Base-by-base conservation (phyloP, 2,113 vertebrate species). In the Lathamus discolor region DNA sequence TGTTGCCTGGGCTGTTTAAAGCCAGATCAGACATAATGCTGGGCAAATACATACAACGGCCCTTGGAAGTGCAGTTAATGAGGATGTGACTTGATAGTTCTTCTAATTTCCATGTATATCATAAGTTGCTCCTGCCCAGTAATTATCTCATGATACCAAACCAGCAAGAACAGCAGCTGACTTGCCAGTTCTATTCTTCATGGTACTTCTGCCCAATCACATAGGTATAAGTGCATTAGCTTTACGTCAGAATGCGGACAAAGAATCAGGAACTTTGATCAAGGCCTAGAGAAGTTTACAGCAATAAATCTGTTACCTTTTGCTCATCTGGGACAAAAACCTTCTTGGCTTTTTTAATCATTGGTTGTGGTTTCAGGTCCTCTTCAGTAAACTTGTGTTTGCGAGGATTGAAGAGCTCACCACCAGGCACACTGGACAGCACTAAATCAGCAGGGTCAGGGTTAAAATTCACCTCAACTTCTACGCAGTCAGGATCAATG, bases 261-360 rank as follows among this genome's bases (percentile, higher is more conserved):
- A 63, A 82, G 62, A 77, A 17, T 52, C 35, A 86, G 52, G 52
- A 78, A 80, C 41, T 86, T 74, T 37, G 64, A 67, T 39, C 54
- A 70, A 61, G 43, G 37, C 76, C 63, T 86, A 92, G 13, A 83
- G 39, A 68, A 86, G 44, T 72, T n/a, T 81, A 37, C 69, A 86
- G 88, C 55, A 94, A 78, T 69, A 78, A 90, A 93, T 78, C 67
- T 88, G 85, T 96, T 97, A 99, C 99, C 99, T 99, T 99, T 96
- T 98, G 98, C 12, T 99, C 99, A 18, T 99, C 98, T 1, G 99
- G 99, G 61, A 99, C 99, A 96, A 99, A 99, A 96, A 99, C 98
- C 89, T 99, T 99, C 98, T 99, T 99, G 95, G 99, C 99, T 95
- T 99, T 99, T 98, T 99, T 99, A 97, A 99, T 99, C 99, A 99